Base-by-base conservation (phyloP, 2,888 invertebrate species). In the Trilocha varians region DNA sequence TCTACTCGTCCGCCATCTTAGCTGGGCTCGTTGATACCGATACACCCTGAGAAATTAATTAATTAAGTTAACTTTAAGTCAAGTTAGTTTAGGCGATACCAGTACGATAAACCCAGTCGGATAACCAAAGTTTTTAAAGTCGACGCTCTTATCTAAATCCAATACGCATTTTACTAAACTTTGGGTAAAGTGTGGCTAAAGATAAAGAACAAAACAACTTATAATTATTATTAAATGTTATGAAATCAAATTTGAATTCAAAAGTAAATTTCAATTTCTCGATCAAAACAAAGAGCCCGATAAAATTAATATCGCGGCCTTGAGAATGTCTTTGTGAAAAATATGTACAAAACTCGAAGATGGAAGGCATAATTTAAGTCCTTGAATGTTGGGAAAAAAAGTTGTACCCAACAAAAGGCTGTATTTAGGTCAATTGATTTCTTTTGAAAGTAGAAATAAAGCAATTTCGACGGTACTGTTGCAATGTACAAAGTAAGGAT, bases 1-100 rank as follows among this genome's bases (percentile, higher is more conserved):
- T 47, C 87, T 84, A 53, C 89, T 88, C 57, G 90, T 89, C 49
- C 89, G 85, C 77, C 91, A 91, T 37, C 87, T 85, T 36, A 88
- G 78, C 65, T 92, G 91, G 48, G 92, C 91, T 40, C 90, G 84
- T 59, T 89, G 88, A 68, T 91, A 91, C 57, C 89, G 83, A 69
- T 90, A 91, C 43, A 93, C 79, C 54, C 92, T 89, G 41, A 1
- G 33, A 11, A 11, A 13, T 25, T 8, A 18, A 25, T 25, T 4
- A 5, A 18, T 18, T 18, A 6, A 6, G 5, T 18, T 18, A 18
- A 18, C 8, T 6, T 18, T 18, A 18, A n/a, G n/a, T n/a, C n/a
- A n/a, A n/a, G n/a, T n/a, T n/a, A n/a, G n/a, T n/a, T n/a, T n/a
- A n/a, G n/a, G n/a, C n/a, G n/a, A n/a, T n/a, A n/a, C n/a, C n/a